Evolutionary conservation across 1,140 invertebrate species (phyloP), one percentile per base, ranked within the genome.

Genomic region (Chrysomallon squamiferum): DNA sequence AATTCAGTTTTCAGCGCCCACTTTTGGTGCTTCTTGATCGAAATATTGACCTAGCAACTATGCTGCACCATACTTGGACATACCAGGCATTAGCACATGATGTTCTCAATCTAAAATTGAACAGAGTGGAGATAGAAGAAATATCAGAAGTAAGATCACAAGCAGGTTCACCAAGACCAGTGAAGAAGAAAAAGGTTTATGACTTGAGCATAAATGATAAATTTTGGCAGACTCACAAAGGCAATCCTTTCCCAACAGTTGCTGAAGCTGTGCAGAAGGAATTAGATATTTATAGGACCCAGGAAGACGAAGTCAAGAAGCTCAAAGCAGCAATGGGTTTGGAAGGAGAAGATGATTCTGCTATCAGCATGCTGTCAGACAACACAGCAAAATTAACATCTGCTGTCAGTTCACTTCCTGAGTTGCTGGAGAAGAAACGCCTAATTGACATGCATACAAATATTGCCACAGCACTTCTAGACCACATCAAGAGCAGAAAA

Each of bases 361-460:
- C 87, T 4, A 86, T 89, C 27, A 85, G 85, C 61, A 90, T 97
- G 89, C 89, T 98, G 2, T 93, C 93, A 45, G 95, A 97, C 84
- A 97, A 96, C 74, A 99, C 97, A 0, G 93, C 95, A 11, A 91
- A 93, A 72, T 88, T 99, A 18, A 98, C 95, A 5, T 95, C 90
- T 69, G 96, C 97, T 50, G 94, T 98, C 2, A 96, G 87, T 84
- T 96, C 94, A 5, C 87, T 99, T 69, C 97, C 97, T 18, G 95
- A 99, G 83, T 87, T 99, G 3, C 88, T 99, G 77, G 96, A 99
- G 86, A 97, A 95, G 87, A 99, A 99, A 84, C 88, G 95, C 54
- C 88, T 99, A 7, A 97, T 99, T 74, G 97, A 99, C 83, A 96
- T 98, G 92, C 98, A 99, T 83, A 99, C 95, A 13, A 97, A 95